phyloP scores from a whole-genome alignment of 2,797 vertebrate species.

The Melanotaenia boesemani region DNA sequence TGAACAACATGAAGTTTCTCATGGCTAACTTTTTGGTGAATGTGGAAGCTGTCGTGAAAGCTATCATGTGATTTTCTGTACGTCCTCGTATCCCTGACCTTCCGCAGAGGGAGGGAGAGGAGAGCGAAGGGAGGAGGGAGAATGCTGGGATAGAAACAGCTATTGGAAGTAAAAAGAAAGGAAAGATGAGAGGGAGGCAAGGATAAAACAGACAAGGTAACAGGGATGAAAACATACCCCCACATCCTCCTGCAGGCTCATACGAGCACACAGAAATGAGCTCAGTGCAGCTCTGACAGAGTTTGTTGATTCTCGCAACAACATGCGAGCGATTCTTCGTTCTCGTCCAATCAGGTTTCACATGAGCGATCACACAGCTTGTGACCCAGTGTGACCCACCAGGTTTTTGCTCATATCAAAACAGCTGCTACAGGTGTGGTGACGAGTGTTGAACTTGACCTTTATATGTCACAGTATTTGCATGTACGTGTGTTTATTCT shows the following conservation, averaged over 20 bases:
- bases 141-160: slow-evolving; percentile 19
- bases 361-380: slow-evolving; percentile 36
- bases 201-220: slow-evolving; percentile 37
- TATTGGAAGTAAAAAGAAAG: slow-evolving; percentile 22
- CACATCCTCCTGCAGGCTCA: slow-evolving; percentile 1
- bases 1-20: slow-evolving; percentile 30
- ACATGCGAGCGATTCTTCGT: background rate
- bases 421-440: slow-evolving; percentile 51
- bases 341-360: slow-evolving; percentile 25
- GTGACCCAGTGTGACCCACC: slow-evolving; percentile 26
- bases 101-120: slow-evolving; percentile 34
- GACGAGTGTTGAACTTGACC: slow-evolving; percentile 41
- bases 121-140: slow-evolving; percentile 6
- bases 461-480: slow-evolving; percentile 32
- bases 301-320: background rate
- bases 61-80: slow-evolving; percentile 55
- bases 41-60: slow-evolving; percentile 45
- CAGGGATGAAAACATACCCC: slow-evolving; percentile 45
- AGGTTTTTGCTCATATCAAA: slow-evolving; percentile 46
- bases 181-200: slow-evolving; percentile 34
- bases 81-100: slow-evolving; percentile 65
- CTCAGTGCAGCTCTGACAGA: background rate
- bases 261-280: background rate
- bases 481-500: background rate
- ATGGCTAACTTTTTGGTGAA: slow-evolving; percentile 22